These are phyloP conservation scores for Enteromius viviparus DNA, from an alignment of 2,797 vertebrate genomes.

Conservation along the genomic window DNA sequence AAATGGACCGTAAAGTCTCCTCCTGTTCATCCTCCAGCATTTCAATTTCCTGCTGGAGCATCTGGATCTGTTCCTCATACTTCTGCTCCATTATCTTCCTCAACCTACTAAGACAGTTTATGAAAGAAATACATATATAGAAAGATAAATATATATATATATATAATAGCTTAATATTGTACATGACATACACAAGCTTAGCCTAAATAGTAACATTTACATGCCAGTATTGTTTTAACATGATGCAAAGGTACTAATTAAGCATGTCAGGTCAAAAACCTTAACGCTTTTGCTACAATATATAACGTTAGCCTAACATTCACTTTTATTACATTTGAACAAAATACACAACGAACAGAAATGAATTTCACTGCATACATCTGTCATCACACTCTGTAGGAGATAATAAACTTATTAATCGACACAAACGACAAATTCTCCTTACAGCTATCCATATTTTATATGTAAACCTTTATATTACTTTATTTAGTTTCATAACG, in stretches of 20 bases:
- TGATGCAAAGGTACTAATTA: not conserved
- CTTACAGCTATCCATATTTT: not conserved
- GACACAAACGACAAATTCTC: not conserved
- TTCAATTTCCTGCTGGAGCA: constrained; percentile 78
- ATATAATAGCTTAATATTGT: too few species aligned
- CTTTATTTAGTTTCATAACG: not conserved
- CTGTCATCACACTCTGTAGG: not conserved
- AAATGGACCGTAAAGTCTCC: constrained; percentile 60
- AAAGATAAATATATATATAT: too few species aligned
- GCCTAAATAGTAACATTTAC: not conserved
- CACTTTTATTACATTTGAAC: not conserved
- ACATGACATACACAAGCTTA: not conserved
- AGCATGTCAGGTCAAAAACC: not conserved
- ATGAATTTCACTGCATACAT: not conserved
- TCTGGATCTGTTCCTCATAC: constrained; percentile 77
- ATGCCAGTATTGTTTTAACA: not conserved
- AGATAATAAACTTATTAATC: not conserved
- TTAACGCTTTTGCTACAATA: not conserved
- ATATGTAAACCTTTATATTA: not conserved
- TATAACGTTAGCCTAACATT: too few species aligned
- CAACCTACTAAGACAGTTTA: constrained; percentile 61
- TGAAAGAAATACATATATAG: not conserved
- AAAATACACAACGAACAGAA: not conserved
- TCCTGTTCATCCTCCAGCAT: constrained; percentile 68
- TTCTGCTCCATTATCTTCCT: constrained; percentile 39